phyloP scores from a whole-genome alignment of 2,113 vertebrate species.

The Nothocercus julius region DNA sequence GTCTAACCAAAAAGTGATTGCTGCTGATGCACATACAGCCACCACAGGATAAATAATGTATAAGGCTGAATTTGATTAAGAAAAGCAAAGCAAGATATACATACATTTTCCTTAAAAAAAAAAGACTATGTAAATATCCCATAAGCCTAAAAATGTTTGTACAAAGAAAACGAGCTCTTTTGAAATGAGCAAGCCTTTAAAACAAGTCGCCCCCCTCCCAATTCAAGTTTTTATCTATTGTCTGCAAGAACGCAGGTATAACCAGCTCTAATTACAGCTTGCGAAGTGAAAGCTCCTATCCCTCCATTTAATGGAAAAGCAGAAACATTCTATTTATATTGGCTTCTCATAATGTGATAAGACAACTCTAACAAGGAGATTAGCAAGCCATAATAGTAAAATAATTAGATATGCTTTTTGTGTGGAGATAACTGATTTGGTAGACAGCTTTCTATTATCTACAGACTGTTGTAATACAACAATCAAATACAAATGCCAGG shows the following conservation, averaged over 20 bases:
- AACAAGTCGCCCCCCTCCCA: neutral
- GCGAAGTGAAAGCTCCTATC: neutral
- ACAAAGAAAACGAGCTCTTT: neutral
- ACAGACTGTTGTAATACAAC: neutral
- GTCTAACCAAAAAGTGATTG: neutral
- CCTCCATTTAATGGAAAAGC: neutral
- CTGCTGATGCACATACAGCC: neutral
- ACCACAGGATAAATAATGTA: too few species aligned
- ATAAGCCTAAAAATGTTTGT: neutral
- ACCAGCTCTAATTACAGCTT: neutral
- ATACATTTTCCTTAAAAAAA: neutral
- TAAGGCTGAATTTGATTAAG: too few species aligned
- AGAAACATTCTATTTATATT: neutral
- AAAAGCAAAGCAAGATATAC: neutral
- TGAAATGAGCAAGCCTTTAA: neutral
- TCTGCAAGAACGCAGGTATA: neutral
- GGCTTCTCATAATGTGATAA: neutral
- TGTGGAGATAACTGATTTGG: neutral
- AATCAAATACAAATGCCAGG: conserved; percentile 9
- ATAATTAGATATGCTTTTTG: conserved; percentile 14
- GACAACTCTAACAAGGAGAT: neutral
- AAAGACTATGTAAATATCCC: neutral
- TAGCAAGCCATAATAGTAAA: neutral
- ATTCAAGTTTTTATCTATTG: neutral
- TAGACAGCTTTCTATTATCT: neutral